Evolutionary conservation across 2,888 invertebrate species (phyloP).

Genomic region (Eupithecia centaureata): DNA sequence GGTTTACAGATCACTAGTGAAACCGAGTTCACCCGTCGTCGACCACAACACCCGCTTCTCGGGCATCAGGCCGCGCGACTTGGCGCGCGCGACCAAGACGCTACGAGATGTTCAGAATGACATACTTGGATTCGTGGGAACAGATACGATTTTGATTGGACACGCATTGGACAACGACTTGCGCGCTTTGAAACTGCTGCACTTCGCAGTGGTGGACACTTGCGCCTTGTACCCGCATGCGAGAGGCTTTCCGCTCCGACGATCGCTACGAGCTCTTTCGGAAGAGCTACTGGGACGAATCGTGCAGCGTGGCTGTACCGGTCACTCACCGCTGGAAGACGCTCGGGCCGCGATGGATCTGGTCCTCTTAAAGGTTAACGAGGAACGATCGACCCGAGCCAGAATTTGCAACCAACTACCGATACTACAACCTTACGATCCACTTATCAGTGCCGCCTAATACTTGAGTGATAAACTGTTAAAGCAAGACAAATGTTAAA

Average conservation of each 20-base stretch:
- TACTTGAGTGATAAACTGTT: conserved; percentile 57
- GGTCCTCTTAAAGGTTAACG: conserved; percentile 89
- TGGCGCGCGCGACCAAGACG: conserved; percentile 86
- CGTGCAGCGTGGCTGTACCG: conserved; percentile 89
- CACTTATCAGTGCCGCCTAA: conserved; percentile 76
- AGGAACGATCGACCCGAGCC: conserved; percentile 61
- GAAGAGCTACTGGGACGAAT: conserved; percentile 88
- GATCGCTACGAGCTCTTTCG: conserved; percentile 91
- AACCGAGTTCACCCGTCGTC: conserved; percentile 91
- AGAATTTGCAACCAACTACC: conserved; percentile 60
- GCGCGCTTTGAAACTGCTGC: conserved; percentile 92
- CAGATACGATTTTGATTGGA: conserved; percentile 95
- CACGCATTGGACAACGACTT: conserved; percentile 98
- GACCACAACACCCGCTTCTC: conserved; percentile 98
- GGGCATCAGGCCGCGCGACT: conserved; percentile 89
- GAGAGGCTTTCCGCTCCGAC: conserved; percentile 91
- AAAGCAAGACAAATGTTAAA: conserved; percentile 61
- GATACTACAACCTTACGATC: conserved; percentile 75
- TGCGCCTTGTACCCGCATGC: conserved; percentile 94
- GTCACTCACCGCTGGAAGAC: conserved; percentile 97
- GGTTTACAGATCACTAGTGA: conserved; percentile 93
- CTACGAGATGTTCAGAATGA: conserved; percentile 93
- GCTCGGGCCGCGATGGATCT: conserved; percentile 95
- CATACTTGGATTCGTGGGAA: conserved; percentile 90
- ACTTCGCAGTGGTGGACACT: conserved; percentile 94